These are phyloP conservation scores for Ophiothrix spiculata DNA, from an alignment of 35 echinoderm and acorn worm genomes.

Conservation along the genomic window DNA sequence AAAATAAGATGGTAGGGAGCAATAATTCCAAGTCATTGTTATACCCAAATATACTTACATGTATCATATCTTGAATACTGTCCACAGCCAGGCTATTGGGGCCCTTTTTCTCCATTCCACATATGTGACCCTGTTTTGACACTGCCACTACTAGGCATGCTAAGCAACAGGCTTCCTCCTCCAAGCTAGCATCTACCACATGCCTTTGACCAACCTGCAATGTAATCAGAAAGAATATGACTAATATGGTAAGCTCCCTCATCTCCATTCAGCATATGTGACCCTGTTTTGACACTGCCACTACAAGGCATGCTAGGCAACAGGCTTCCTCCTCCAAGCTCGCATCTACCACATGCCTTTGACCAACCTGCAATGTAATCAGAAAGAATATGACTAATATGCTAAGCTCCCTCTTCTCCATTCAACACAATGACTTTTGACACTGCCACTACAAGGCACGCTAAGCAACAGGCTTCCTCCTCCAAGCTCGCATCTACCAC, in stretches of 20 bases:
- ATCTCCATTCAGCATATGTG: too few relatives aligned
- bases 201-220: constrained; percentile 79
- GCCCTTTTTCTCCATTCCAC: constrained; percentile 79
- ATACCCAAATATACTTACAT: constrained; percentile 34
- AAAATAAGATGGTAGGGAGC: too few relatives aligned
- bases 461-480: constrained; percentile 86
- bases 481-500: constrained; percentile 93
- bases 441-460: constrained; percentile 69
- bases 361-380: constrained; percentile 79
- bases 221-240: too few relatives aligned
- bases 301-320: constrained; percentile 69
- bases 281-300: constrained; percentile 62
- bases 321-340: constrained; percentile 93
- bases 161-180: constrained; percentile 89
- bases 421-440: constrained; percentile 54
- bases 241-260: too few relatives aligned
- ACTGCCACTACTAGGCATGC: constrained; percentile 72
- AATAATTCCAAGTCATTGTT: neutral
- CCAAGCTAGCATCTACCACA: constrained; percentile 90
- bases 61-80: constrained; percentile 84
- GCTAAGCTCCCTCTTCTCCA: too few relatives aligned
- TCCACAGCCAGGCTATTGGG: constrained; percentile 69
- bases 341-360: constrained; percentile 92
- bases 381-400: too few relatives aligned
- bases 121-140: constrained; percentile 52